A percentile compares a stretch with the other conserved stretches of the same genome.
phyloP scores from a whole-genome alignment of 2,888 invertebrate genomes.

The Scaptomyza reducta region DNA sequence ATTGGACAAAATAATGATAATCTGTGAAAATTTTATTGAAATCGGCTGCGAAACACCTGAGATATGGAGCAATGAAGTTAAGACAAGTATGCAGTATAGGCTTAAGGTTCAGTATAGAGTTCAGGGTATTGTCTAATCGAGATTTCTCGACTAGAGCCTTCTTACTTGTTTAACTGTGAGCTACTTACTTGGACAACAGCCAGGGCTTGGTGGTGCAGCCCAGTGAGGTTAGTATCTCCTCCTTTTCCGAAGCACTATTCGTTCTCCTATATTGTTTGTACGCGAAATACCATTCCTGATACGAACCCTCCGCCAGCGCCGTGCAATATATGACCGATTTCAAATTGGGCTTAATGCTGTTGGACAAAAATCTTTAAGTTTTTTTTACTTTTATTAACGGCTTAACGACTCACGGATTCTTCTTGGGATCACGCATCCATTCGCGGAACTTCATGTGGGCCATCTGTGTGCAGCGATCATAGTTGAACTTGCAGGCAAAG shows the following conservation, averaged over 20 bases:
- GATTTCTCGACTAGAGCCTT: too few species aligned
- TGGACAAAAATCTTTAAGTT: neutral
- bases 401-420: conserved; percentile 85
- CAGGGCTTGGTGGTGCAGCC: conserved; percentile 86
- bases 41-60: too few species aligned
- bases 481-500: conserved; percentile 86
- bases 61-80: too few species aligned
- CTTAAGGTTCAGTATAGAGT: too few species aligned
- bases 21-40: too few species aligned
- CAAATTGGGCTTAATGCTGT: conserved; percentile 87
- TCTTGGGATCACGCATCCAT: conserved; percentile 85
- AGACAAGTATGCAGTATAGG: too few species aligned
- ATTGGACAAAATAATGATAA: too few species aligned
- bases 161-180: too few species aligned
- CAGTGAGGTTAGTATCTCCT: conserved; percentile 86
- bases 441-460: conserved; percentile 85
- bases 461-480: conserved; percentile 85
- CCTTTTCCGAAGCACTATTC: conserved; percentile 87
- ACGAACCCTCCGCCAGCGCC: conserved; percentile 87
- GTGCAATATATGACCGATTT: conserved; percentile 88
- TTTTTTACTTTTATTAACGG: neutral
- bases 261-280: conserved; percentile 85
- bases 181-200: conserved; percentile 85
- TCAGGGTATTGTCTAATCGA: too few species aligned
- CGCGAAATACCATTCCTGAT: conserved; percentile 89